A percentile compares a stretch with the other conserved stretches of the same genome.
Conservation (phyloP, 2,113 vertebrate species). For the Zonotrichia leucophrys region DNA sequence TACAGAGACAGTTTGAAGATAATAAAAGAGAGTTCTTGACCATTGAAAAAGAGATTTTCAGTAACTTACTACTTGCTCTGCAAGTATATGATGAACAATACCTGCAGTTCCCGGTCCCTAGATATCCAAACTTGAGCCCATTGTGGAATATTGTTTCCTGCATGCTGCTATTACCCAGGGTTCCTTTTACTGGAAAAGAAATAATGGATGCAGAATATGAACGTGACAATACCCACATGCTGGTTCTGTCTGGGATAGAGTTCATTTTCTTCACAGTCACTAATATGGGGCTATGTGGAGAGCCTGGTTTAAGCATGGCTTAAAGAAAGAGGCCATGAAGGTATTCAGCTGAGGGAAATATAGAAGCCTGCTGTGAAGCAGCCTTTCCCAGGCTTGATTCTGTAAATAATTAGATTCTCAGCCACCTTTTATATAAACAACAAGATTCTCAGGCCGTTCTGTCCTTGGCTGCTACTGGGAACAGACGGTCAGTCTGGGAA, state of each 20-base stretch:
- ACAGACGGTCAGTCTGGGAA: too few species aligned
- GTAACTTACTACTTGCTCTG: neutral
- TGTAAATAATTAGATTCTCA: too few species aligned
- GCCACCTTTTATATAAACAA: too few species aligned
- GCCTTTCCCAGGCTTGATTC: too few species aligned
- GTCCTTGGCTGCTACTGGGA: too few species aligned
- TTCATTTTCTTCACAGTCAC: neutral
- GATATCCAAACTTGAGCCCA: neutral
- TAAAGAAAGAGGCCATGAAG: too few species aligned
- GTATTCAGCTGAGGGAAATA: too few species aligned
- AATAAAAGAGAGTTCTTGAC: neutral
- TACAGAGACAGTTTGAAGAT: neutral
- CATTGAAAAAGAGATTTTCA: neutral
- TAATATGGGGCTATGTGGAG: too few species aligned
- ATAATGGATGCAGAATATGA: neutral
- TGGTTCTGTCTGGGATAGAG: neutral
- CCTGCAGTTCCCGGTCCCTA: neutral
- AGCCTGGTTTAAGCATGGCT: too few species aligned
- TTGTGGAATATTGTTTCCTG: neutral
- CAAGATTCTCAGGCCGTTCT: too few species aligned
- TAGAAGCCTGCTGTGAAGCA: too few species aligned
- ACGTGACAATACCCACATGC: accelerated
- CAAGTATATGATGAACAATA: neutral
- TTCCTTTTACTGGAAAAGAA: neutral
- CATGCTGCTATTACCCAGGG: neutral